Base-by-base conservation (phyloP, 2,797 vertebrate genomes). In the Sandelia bainsii region DNA sequence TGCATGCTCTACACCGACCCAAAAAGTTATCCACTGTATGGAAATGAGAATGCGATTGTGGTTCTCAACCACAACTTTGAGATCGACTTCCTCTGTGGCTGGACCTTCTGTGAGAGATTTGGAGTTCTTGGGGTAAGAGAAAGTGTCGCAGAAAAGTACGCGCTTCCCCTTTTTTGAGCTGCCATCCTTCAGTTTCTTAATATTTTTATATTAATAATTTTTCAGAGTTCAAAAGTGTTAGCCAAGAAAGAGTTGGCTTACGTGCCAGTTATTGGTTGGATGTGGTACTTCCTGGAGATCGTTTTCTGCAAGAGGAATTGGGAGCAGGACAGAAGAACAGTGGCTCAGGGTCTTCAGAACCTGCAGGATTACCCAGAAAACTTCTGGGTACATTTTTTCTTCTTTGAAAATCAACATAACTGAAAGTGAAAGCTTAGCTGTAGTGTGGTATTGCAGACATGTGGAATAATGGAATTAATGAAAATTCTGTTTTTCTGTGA, bases 201-300 rank as follows among this genome's bases (percentile, higher is more conserved):
- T 4, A 4, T 25, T 25, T 27, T 32, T 32, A 32, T 32, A 32
- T 32, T 6, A 5, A 32, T 52, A 8, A 5, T 81, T 72, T 81
- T 90, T 48, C 92, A 99, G 98, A 97, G 95, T 83, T 96, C 98
- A 32, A 99, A 99, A 84, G 97, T 97, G 25, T 91, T 99, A 69
- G 98, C 97, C 53, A 99, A 99, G 91, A 97, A 98, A 61, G 96
- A 99, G 82, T 87, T 99, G 77, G 92, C 96, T 7, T 99, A 96
- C 14, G 90, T 99, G 40, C 98, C 98, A 0, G 62, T 99, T 45
- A 97, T 99, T 25, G 98, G 98, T 70, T 99, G 98, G 98, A 98
- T 98, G 97, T 99, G 98, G 98, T 98, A 98, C 92, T 99, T 99
- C 89, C 89, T 97, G 9, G 98, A 99, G 91, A 97, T 99, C 3